Conservation (phyloP, 2,888 invertebrate species). For the Drosophila peninsularis region DNA sequence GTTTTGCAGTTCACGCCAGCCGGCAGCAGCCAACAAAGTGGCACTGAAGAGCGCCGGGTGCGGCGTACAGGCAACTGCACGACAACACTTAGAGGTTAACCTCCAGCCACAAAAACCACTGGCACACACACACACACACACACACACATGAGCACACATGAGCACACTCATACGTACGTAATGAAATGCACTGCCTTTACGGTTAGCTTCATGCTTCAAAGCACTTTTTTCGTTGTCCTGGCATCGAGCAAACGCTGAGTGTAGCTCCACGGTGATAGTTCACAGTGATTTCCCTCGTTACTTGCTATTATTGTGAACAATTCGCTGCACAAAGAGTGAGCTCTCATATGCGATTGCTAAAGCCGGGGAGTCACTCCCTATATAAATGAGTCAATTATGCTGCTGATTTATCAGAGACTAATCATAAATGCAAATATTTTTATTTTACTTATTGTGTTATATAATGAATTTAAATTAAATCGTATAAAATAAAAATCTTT, state of each 20-base stretch:
- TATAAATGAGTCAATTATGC: not conserved
- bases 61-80: slow-evolving; percentile 28
- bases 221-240: slow-evolving; percentile 34
- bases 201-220: slow-evolving; percentile 53
- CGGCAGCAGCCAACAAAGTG: slow-evolving; percentile 53
- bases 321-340: slow-evolving; percentile 1
- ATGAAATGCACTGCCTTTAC: slow-evolving; percentile 31
- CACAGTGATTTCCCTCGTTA: slow-evolving; percentile 49
- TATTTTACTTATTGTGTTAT: not conserved
- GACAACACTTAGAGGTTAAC: slow-evolving; percentile 76
- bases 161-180: slow-evolving; percentile 13
- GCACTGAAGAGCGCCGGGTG: slow-evolving; percentile 44
- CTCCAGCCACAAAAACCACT: slow-evolving; percentile 55
- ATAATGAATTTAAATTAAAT: not conserved
- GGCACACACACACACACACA: slow-evolving; percentile 6
- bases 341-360: not conserved
- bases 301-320: slow-evolving; percentile 5
- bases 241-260: slow-evolving; percentile 15
- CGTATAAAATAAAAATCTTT: not conserved
- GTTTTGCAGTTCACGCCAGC: slow-evolving; percentile 58
- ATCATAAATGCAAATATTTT: not conserved
- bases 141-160: slow-evolving; percentile 15
- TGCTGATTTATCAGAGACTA: not conserved
- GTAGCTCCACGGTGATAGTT: slow-evolving; percentile 35
- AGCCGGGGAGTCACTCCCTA: not conserved